Conservation (phyloP, 2,888 invertebrate genomes). For the Achlya flavicornis region DNA sequence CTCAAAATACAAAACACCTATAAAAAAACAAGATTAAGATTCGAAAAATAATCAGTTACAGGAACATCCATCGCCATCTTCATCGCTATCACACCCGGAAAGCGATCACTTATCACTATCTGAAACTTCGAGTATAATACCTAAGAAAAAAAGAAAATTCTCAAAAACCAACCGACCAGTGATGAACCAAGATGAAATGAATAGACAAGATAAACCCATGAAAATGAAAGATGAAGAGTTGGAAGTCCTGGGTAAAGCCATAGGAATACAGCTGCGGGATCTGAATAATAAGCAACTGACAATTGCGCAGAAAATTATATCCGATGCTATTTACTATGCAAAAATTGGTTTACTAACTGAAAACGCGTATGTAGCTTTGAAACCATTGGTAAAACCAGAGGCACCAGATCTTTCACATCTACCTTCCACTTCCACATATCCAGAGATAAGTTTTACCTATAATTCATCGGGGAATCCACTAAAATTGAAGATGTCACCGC, state of each 20-base stretch:
- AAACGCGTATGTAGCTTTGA: background rate
- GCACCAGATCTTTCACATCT: background rate
- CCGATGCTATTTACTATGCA: background rate
- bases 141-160: background rate
- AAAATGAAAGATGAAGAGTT: background rate
- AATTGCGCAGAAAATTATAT: background rate
- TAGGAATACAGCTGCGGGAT: background rate
- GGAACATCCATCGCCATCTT: background rate
- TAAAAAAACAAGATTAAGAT: no score
- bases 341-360: background rate
- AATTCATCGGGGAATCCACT: background rate
- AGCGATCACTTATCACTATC: background rate
- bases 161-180: background rate
- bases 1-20: no score
- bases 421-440: background rate
- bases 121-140: background rate
- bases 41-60: no score
- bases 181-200: no score
- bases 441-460: background rate
- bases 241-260: background rate
- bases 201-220: background rate
- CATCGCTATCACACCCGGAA: background rate
- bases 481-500: background rate
- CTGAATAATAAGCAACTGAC: background rate
- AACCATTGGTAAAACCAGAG: background rate